These are phyloP conservation scores for Okapia johnstoni DNA, from an alignment of 2,113 vertebrate species.

Conservation along the genomic window DNA sequence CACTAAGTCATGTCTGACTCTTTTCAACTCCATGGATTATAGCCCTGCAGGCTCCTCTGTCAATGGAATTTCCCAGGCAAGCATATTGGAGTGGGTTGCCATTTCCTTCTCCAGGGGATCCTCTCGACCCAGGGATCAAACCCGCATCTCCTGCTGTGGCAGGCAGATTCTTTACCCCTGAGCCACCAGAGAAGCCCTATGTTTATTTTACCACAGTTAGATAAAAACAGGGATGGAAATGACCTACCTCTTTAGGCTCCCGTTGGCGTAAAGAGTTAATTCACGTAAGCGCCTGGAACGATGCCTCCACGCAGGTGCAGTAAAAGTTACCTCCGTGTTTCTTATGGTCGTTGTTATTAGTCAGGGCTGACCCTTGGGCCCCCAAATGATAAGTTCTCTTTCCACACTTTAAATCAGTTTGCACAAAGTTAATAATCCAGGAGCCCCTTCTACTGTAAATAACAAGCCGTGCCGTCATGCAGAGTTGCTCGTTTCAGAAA, in stretches of 20 bases:
- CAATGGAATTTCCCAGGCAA: not conserved
- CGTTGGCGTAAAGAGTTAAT: not conserved
- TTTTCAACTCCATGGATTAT: not conserved
- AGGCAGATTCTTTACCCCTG: not conserved
- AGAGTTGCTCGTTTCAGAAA: not conserved
- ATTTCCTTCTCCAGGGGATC: not conserved
- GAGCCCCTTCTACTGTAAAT: not conserved
- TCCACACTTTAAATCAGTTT: not conserved
- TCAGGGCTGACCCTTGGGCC: not conserved
- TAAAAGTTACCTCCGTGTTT: not conserved
- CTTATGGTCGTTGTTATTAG: not conserved
- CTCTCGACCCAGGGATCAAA: not conserved
- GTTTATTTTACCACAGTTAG: not conserved
- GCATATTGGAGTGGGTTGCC: not conserved
- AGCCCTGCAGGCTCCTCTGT: not conserved
- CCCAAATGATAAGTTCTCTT: not conserved
- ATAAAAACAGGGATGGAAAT: not conserved
- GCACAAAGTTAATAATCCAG: not conserved
- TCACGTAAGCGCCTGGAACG: not conserved
- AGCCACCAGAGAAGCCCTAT: not conserved
- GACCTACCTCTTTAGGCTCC: not conserved
- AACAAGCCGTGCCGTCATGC: not conserved
- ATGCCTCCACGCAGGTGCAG: accelerated
- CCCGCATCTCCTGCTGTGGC: not conserved
- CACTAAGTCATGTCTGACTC: not conserved